phyloP scores from a whole-genome alignment of 2,888 invertebrate genomes.

The Atethmia centrago region DNA sequence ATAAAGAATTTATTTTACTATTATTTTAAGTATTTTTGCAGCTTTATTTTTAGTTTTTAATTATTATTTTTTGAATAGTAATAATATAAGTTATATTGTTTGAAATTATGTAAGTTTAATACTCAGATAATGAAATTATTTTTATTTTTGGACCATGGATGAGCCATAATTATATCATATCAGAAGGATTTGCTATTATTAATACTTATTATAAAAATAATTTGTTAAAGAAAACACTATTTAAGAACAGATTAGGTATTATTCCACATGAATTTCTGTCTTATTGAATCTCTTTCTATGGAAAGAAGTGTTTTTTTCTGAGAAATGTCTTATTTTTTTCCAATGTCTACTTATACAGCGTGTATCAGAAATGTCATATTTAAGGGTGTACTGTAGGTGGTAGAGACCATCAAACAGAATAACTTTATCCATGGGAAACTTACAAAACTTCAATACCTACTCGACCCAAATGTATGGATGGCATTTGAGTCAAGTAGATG shows the following conservation, averaged over 20 bases:
- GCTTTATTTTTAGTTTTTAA: conserved; percentile 65
- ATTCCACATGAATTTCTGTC: neutral
- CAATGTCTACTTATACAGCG: neutral
- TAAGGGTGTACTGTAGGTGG: neutral
- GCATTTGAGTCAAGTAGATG: too few species aligned
- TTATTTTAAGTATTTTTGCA: conserved; percentile 66
- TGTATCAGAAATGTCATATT: neutral
- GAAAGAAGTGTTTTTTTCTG: neutral
- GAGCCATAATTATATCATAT: conserved; percentile 52
- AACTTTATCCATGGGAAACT: neutral
- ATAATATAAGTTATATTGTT: conserved; percentile 55
- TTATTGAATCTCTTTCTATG: neutral
- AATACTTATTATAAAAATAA: conserved; percentile 5
- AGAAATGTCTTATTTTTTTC: neutral
- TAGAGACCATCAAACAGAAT: neutral
- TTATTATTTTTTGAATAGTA: conserved; percentile 54
- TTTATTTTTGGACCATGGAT: conserved; percentile 41
- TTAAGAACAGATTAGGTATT: neutral
- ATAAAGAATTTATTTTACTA: conserved; percentile 69
- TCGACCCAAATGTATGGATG: neutral
- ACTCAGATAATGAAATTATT: conserved; percentile 63
- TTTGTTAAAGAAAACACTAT: conserved; percentile 8
- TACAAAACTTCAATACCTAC: neutral
- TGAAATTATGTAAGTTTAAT: conserved; percentile 63
- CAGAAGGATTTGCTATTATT: conserved; percentile 30